Base-by-base conservation (phyloP, 2,888 invertebrate species). In the Lasius fuliginosus region DNA sequence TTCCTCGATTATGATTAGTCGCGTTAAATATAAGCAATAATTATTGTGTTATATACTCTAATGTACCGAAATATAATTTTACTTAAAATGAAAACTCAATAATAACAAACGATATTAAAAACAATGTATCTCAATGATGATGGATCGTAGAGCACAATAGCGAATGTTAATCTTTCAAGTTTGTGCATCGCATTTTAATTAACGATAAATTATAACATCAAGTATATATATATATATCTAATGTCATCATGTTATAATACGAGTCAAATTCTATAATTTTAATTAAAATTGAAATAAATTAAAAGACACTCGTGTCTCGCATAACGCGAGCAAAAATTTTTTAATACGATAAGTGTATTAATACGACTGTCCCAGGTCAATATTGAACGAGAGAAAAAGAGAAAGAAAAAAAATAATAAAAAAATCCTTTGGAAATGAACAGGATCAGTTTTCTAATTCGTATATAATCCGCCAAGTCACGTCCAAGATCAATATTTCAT, bases 401-500 rank as follows among this genome's bases (percentile, higher is more conserved):
- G 6, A 56, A 1, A 15, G 4, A 27, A 1, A 27, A 18, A 9
- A 5, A 77, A 33, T 15, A 42, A 64, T 73, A 15, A 30, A 62
- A n/a, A 74, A 60, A 42, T 60, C 42, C 42, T 0, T 46, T 40
- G 5, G 1, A 3, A 46, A 36, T 36, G 12, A 27, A 15, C 12
- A 0, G 40, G 8, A 76, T 65, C 12, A 12, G 9, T 1, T 64
- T 33, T n/a, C 18, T 62, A 60, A 60, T 42, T n/a, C 9, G 12
- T 30, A 1, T 30, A 1, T 23, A 23, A 60, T 15, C 49, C n/a
- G 36, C 5, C 18, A n/a, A 53, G 53, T 56, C 42, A 18, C 56
- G n/a, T 33, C 4, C 30, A 11, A 42, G 69, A 81, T 60, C 67
- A 76, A 68, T 75, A 30, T 81, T 69, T 69, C 64, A 30, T 27